Evolutionary conservation across 2,113 vertebrate genomes (phyloP), one percentile per base, ranked within the genome.

Genomic region (Gymnocephalus cernua): DNA sequence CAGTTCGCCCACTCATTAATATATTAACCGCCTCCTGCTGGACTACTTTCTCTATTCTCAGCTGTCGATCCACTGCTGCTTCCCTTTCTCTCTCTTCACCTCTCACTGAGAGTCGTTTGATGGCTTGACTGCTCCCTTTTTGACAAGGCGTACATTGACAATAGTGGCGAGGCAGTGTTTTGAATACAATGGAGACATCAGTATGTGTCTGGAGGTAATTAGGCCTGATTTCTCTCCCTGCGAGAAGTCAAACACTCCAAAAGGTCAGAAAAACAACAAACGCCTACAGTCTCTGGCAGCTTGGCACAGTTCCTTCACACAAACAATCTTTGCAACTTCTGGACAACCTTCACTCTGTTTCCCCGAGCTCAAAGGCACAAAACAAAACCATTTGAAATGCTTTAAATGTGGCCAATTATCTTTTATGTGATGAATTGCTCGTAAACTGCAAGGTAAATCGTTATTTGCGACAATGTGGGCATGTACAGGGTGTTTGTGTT

Each of bases 201-300:
- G 72, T 86, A 25, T 88, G 86, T 87, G 83, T 88, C 91, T 89
- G 81, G 86, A 85, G 87, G 88, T 94, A 93, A 94, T 92, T 93
- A 92, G 82, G 87, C 75, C 83, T 84, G 89, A 91, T 89, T 91
- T 89, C 82, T 82, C 87, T 87, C 77, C n/a, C 89, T 82, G 77
- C 50, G n/a, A 77, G 69, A 82, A 93, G 90, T 83, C 90, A 92
- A 93, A 93, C 86, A 73, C 83, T 67, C 71, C 41, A 63, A 92
- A 93, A 93, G 91, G 92, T 93, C 91, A 90, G 80, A 77, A 91
- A 84, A 89, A 90, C 79, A 93, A 91, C 87, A 88, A 85, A 89
- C 85, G 70, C 86, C 91, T 80, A 84, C 90, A 66, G 62, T 83
- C 72, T 79, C 74, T 59, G 84, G 78, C 67, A 73, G 59, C 25